Evolutionary conservation across 2,797 vertebrate species (phyloP), one percentile per base, ranked within the genome.

Genomic region (Sternotherus odoratus): DNA sequence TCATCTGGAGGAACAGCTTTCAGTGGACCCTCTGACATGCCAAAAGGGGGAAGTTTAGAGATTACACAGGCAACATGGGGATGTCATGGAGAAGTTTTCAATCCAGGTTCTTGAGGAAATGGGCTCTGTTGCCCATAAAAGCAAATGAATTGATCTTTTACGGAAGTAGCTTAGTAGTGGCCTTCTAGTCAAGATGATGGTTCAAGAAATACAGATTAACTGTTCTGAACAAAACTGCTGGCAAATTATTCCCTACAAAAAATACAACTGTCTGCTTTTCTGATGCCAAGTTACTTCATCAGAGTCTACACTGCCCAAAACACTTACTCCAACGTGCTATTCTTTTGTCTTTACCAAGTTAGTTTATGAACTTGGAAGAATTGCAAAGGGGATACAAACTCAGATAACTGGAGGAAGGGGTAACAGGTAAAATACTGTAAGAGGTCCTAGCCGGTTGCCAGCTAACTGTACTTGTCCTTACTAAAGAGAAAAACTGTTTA

Each of bases 241-340:
- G 11, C 53, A 83, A 89, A 51, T 75, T 78, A 87, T 15, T 88
- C 26, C 36, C 9, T 24, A 69, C 54, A 93, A 5, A n/a, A 60
- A 57, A 16, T 86, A 78, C 28, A 66, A 51, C 12, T 83, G 43
- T 63, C 23, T 69, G 10, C 48, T 46, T 23, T 85, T 93, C n/a
- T 54, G 13, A 79, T 46, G 24, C 60, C 16, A 10, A 78, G 9
- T 66, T 21, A 28, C 15, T 50, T 2, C 3, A 3, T 43, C 60
- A 1, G 3, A 56, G 19, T 39, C 13, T 77, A 77, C 63, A 69
- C 69, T 46, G 66, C 33, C 69, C 5, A 5, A 90, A 72, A 87
- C 19, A 4, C 57, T 6, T 66, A 77, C 57, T 51, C 46, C 3
- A 78, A 28, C 2, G 2, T 17, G 21, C 57, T 17, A 46, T 60